Evolutionary conservation across 2,797 vertebrate species (phyloP).

Genomic region (Orestias chungarensis): DNA sequence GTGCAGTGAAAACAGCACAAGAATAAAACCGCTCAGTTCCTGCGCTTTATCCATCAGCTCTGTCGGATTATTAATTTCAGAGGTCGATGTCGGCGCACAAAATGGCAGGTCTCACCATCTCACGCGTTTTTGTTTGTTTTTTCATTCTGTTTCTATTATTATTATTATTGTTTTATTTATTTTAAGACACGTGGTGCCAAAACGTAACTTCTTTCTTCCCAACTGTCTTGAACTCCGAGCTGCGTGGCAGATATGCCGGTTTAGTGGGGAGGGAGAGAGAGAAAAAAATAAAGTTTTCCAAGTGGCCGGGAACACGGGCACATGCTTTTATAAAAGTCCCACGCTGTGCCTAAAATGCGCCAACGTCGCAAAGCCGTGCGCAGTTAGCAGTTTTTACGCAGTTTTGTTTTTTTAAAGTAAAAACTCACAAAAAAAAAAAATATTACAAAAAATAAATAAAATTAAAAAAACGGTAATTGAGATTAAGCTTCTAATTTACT

Average conservation of each 20-base stretch:
- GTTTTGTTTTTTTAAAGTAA: not conserved
- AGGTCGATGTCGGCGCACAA: conserved; percentile 89
- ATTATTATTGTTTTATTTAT: not conserved
- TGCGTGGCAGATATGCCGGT: not conserved
- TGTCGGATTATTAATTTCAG: conserved; percentile 79
- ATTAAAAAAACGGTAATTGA: conserved; percentile 23
- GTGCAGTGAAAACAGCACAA: not conserved
- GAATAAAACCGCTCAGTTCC: not conserved
- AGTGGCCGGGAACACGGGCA: conserved; percentile 42
- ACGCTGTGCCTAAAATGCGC: conserved; percentile 13
- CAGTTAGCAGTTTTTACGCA: conserved; percentile 45
- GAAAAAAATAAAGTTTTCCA: conserved; percentile 66
- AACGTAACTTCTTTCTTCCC: not conserved
- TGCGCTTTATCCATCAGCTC: conserved; percentile 59
- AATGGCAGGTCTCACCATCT: conserved; percentile 93
- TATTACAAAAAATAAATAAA: not conserved
- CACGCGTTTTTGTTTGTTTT: conserved; percentile 78
- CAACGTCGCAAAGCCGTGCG: conserved; percentile 30
- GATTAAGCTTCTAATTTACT: conserved; percentile 4
- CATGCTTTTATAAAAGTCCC: conserved; percentile 47
- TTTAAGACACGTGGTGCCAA: conserved; percentile 75
- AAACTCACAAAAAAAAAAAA: not conserved
- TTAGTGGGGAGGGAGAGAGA: not conserved
- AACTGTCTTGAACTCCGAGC: not conserved
- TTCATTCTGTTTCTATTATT: not conserved